Conservation (phyloP, 1,140 invertebrate genomes). For the Steinernema feltiae region DNA sequence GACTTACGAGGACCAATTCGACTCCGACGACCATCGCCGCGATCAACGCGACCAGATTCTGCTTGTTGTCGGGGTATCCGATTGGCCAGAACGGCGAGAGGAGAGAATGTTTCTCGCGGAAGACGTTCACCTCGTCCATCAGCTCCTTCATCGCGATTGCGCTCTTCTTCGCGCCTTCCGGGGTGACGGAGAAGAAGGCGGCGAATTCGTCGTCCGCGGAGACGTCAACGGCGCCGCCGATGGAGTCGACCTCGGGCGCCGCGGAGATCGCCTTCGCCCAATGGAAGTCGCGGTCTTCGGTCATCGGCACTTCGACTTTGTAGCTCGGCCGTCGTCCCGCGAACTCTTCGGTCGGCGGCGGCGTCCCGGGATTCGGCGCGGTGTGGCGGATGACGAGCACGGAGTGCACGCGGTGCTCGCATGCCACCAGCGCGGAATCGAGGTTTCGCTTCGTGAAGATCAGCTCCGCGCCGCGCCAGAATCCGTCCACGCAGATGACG, state of each 20-base stretch:
- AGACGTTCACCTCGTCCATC: not conserved
- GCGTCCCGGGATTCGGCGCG: conserved; percentile 24
- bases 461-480: conserved; percentile 26
- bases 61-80: not conserved
- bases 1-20: conserved; percentile 6
- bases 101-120: not conserved
- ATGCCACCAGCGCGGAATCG: conserved; percentile 8
- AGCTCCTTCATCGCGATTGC: not conserved
- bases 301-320: not conserved
- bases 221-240: not conserved
- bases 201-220: not conserved
- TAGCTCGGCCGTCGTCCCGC: conserved; percentile 26
- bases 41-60: not conserved
- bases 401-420: not conserved
- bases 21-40: not conserved
- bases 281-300: conserved; percentile 16
- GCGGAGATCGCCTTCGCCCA: conserved; percentile 22
- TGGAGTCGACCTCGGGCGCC: not conserved
- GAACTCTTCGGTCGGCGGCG: conserved; percentile 26
- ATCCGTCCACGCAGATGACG: conserved; percentile 29
- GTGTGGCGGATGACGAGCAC: conserved; percentile 28
- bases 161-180: not conserved
- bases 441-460: conserved; percentile 16
- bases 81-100: not conserved
- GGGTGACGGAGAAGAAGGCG: not conserved